Base-by-base conservation (phyloP, 2,113 vertebrate species). In the Otolemur garnettii region DNA sequence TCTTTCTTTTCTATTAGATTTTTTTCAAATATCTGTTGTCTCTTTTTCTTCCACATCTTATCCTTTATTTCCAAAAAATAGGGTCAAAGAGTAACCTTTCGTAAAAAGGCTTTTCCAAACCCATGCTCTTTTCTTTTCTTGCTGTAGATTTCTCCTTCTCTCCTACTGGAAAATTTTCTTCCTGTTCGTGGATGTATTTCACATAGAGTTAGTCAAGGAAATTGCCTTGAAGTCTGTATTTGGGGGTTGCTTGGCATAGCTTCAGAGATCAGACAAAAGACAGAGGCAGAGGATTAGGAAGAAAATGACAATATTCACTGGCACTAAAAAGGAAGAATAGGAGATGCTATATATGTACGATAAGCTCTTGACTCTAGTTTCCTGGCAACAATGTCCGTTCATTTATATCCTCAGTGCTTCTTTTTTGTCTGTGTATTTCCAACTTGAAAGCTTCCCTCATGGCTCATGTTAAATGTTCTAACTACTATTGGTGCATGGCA, bases 141-240 rank as follows among this genome's bases (percentile, higher is more conserved):
- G 82, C 42, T 6, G 3, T 18, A 91, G 15, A 85, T 19, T 92
- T 87, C 19, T 87, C n/a, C 5, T 75, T 85, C 22, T 90, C 12
- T 92, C 64, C 80, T 35, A 90, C 69, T 95, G 93, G 78, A 84
- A 94, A 93, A 45, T 17, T 68, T 19, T 93, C 71, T 93, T 87
- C 71, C 53, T 2, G 85, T 13, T 21, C 59, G 30, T 30, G 75
- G 79, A 75, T 71, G 14, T 24, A 81, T 87, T 81, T 91, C 30
- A 80, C 26, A 68, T 35, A 55, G 9, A 96, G 35, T 68, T 88
- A 93, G 86, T 90, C 50, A 68, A n/a, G 28, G 35, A 93, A 86
- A 91, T 78, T 92, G 17, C 69, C 18, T 92, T n/a, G 4, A 55
- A 75, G 71, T 86, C 55, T 92, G 5, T 79, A 60, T 90, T 90